Evolutionary conservation across 2,888 invertebrate genomes (phyloP), one percentile per base, ranked within the genome.

Genomic region (Drosophila kuntzei): DNA sequence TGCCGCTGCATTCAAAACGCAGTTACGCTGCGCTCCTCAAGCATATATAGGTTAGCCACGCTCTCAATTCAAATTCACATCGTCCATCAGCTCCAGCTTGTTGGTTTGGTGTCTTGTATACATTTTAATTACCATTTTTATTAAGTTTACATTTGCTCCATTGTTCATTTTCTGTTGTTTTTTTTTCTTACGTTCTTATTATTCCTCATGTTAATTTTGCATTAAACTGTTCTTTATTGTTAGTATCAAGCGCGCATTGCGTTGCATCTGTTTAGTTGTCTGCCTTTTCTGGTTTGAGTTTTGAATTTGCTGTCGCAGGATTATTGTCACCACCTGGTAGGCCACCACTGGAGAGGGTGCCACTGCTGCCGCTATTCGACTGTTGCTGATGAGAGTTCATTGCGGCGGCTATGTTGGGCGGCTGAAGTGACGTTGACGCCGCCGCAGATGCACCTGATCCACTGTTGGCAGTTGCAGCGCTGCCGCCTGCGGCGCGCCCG

Each of bases 311-410:
- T 79, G 88, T 81, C 84, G 87, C 89, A 83, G 91, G 87, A 85
- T 91, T 91, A 86, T 90, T 92, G 85, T 90, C 92, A 76, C 88
- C 89, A 50, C 79, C 82, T n/a, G 68, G 76, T 59, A 80, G 74
- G 68, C 74, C 86, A 61, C 82, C 80, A 72, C 78, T 85, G 63
- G 89, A 76, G 51, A 90, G 76, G 76, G 81, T 87, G 67, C 79
- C 82, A 71, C 77, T 82, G 82, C 80, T 84, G 83, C 84, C 89
- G 87, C 83, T 91, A 89, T 90, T 91, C 90, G 91, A 90, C 90
- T 91, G 91, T 85, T 90, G 91, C 67, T 87, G 87, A 78, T 80
- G 78, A 79, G 91, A 89, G 82, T 91, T 91, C 73, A 89, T 68
- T 32, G 55, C 58, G 58, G 57, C 65, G 41, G 64, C 71, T 62